phyloP scores from a whole-genome alignment of 2,888 invertebrate genomes.

The Leptinotarsa haldemani region DNA sequence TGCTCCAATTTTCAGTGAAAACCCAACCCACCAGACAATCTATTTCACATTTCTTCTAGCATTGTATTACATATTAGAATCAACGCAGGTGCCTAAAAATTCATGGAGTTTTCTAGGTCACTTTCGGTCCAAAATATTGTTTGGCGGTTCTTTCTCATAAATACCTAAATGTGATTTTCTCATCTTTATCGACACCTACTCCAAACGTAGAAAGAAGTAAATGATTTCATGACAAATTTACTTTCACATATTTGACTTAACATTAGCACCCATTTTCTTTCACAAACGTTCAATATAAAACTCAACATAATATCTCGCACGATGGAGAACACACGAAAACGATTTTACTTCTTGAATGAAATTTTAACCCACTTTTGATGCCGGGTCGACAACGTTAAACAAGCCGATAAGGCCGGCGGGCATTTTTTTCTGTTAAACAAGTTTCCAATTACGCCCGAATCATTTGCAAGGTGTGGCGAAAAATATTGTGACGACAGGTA shows the following conservation, averaged over 20 bases:
- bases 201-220: neutral
- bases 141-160: neutral
- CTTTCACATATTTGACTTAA: slow-evolving; percentile 19
- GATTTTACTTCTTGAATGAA: slow-evolving; percentile 18
- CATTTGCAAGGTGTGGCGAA: neutral
- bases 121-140: neutral
- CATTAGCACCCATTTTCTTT: slow-evolving; percentile 17
- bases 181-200: neutral
- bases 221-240: slow-evolving; percentile 12
- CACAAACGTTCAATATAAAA: slow-evolving; percentile 8
- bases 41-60: neutral
- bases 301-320: slow-evolving; percentile 3
- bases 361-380: slow-evolving; percentile 26
- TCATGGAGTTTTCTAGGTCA: neutral
- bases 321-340: slow-evolving; percentile 1
- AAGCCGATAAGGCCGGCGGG: slow-evolving; percentile 1
- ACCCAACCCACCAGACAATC: neutral
- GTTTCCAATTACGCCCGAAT: slow-evolving; percentile 11
- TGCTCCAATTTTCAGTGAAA: neutral
- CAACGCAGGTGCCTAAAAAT: neutral
- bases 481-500: neutral
- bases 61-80: neutral
- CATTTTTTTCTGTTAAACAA: slow-evolving; percentile 6
- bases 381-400: slow-evolving; percentile 14
- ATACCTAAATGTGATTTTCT: neutral